A percentile compares a stretch with the other conserved stretches of the same genome.
Conservation (phyloP, 2,888 invertebrate species). For the Cryptosula pallasiana region DNA sequence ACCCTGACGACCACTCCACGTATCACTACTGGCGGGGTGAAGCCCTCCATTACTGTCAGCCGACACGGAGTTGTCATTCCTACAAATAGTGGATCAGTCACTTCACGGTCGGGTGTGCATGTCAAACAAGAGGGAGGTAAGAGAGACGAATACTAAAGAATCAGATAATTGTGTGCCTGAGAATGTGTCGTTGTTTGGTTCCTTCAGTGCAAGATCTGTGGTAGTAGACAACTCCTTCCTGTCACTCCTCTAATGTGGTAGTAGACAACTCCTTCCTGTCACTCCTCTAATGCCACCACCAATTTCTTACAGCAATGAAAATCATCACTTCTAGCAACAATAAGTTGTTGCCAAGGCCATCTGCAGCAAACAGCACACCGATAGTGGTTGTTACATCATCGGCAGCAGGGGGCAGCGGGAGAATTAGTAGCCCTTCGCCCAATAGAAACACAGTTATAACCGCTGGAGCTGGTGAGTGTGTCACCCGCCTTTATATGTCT, state of each 20-base stretch:
- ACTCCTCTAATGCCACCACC: too few relatives aligned
- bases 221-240: too few relatives aligned
- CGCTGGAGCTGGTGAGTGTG: not conserved
- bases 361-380: slow-evolving; percentile 31
- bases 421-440: not conserved
- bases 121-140: slow-evolving; percentile 49
- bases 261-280: too few relatives aligned
- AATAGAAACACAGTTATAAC: slow-evolving; percentile 7
- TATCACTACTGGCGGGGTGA: not conserved
- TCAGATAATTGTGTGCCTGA: too few relatives aligned
- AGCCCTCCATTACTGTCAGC: not conserved
- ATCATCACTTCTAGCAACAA: slow-evolving; percentile 41
- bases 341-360: slow-evolving; percentile 44
- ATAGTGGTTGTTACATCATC: slow-evolving; percentile 40
- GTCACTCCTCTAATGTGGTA: too few relatives aligned
- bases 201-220: too few relatives aligned
- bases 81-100: slow-evolving; percentile 31
- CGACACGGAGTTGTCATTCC: slow-evolving; percentile 11
- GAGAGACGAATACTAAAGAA: too few relatives aligned
- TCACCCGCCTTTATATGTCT: not conserved
- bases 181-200: too few relatives aligned
- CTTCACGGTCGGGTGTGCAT: slow-evolving; percentile 41
- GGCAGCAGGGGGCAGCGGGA: not conserved
- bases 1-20: not conserved
- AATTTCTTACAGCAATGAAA: slow-evolving; percentile 41